Percentiles rank a stretch among this genome's conserved stretches.
Evolutionary conservation across 2,888 invertebrate species (phyloP).

Genomic region (Iphiclides podalirius): DNA sequence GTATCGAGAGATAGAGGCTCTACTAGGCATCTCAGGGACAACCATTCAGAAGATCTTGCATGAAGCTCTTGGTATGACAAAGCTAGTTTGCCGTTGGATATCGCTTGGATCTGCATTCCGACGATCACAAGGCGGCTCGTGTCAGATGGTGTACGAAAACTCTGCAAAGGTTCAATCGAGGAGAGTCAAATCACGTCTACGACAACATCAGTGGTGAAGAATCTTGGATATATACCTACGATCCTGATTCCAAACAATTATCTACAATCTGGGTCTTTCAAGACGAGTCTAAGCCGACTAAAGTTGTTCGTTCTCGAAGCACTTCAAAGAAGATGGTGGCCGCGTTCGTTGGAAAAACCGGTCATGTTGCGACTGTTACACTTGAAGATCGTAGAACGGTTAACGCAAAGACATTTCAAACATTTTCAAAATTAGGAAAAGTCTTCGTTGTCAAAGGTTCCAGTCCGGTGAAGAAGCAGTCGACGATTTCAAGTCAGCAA

Average conservation of each 20-base stretch:
- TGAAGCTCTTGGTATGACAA: too few species aligned
- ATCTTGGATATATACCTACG: conserved; percentile 29
- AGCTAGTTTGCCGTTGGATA: too few species aligned
- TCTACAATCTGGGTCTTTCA: conserved; percentile 29
- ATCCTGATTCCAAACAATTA: conserved; percentile 23
- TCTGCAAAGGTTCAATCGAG: conserved; percentile 23
- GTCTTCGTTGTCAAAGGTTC: too few species aligned
- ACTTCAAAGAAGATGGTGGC: background rate
- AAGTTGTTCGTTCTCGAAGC: conserved; percentile 27
- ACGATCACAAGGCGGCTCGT: background rate
- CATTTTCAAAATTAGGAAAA: too few species aligned
- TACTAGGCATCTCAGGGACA: too few species aligned
- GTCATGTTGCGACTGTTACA: background rate
- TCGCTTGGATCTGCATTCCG: too few species aligned
- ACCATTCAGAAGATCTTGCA: too few species aligned
- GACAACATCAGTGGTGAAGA: conserved; percentile 32
- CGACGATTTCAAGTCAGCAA: too few species aligned
- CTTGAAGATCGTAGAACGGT: background rate
- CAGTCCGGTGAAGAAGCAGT: too few species aligned
- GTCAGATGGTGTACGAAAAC: background rate
- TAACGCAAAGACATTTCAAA: background rate
- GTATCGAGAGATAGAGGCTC: too few species aligned
- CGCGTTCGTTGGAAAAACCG: conserved; percentile 16
- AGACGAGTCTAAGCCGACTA: conserved; percentile 20
- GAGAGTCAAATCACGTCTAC: conserved; percentile 29